A percentile compares a stretch with the other conserved stretches of the same genome.
Evolutionary conservation across 2,113 vertebrate genomes (phyloP).

Genomic region (Stigmatopora argus): DNA sequence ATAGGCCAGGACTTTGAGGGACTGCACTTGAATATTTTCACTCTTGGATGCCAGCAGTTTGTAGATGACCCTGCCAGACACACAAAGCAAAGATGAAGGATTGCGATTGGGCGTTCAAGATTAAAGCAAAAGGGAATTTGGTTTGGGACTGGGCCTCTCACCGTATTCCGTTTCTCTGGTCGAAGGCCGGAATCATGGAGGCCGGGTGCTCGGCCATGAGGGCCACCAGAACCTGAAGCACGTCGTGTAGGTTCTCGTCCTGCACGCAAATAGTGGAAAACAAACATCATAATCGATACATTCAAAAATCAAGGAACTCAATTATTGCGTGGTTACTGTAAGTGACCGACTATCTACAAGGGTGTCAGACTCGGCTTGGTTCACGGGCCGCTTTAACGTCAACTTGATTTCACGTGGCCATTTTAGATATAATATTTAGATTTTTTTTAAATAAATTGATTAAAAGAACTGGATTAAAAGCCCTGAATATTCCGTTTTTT

Average conservation of each 20-base stretch:
- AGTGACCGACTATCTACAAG: too few relatives aligned
- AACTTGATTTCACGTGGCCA: too few relatives aligned
- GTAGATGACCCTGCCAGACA: slow-evolving; percentile 85
- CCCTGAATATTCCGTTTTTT: too few relatives aligned
- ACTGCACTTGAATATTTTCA: slow-evolving; percentile 94
- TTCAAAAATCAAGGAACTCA: too few relatives aligned
- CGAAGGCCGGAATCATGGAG: slow-evolving; percentile 97
- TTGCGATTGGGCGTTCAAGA: too few relatives aligned
- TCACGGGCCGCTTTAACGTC: too few relatives aligned
- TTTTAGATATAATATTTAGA: too few relatives aligned
- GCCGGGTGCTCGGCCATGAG: slow-evolving; percentile 96
- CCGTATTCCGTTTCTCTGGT: slow-evolving; percentile 97
- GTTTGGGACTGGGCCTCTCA: slow-evolving; percentile 49
- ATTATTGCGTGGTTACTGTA: too few relatives aligned
- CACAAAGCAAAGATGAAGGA: slow-evolving; percentile 27
- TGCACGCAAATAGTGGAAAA: slow-evolving; percentile 47
- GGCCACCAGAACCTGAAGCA: slow-evolving; percentile 92
- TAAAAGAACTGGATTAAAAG: too few relatives aligned
- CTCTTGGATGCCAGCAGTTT: slow-evolving; percentile 93
- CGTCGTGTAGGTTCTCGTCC: slow-evolving; percentile 98
- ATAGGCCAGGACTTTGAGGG: slow-evolving; percentile 92
- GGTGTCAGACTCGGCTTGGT: too few relatives aligned
- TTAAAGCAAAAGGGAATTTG: too few relatives aligned
- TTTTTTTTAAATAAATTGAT: too few relatives aligned
- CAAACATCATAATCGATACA: not conserved